Conservation (phyloP, 2,113 vertebrate species). For the Albula glossodonta region DNA sequence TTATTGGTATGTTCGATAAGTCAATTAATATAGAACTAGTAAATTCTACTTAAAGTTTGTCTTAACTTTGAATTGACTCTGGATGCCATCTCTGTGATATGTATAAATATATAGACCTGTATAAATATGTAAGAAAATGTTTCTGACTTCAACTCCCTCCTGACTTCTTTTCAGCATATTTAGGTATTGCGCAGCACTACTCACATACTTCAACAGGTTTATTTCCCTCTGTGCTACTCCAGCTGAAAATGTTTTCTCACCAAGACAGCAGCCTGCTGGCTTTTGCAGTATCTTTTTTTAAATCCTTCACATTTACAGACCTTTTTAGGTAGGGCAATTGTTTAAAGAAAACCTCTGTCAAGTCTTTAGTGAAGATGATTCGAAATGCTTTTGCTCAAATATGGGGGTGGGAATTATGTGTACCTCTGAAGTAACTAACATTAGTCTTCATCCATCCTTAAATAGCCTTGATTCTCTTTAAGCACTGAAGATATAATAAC, state of each 20-base stretch:
- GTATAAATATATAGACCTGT: neutral
- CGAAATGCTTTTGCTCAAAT: neutral
- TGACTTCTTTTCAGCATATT: neutral
- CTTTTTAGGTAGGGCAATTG: neutral
- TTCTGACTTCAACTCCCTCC: neutral
- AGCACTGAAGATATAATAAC: slow-evolving; percentile 5
- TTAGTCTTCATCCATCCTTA: neutral
- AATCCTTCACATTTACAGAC: slow-evolving; percentile 28
- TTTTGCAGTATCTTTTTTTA: slow-evolving; percentile 1
- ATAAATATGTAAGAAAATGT: neutral
- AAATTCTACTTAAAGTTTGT: too few relatives aligned
- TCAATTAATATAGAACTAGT: too few relatives aligned
- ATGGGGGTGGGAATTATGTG: neutral
- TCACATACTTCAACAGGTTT: slow-evolving; percentile 14
- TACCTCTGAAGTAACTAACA: neutral
- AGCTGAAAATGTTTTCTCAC: neutral
- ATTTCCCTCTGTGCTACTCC: slow-evolving; percentile 1
- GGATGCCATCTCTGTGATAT: neutral
- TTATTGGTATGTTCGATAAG: too few relatives aligned
- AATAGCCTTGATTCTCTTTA: neutral
- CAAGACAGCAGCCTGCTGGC: neutral
- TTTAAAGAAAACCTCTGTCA: slow-evolving; percentile 11
- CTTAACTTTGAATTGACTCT: too few relatives aligned
- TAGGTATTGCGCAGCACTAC: neutral
- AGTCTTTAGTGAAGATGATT: neutral